phyloP scores from a whole-genome alignment of 2,888 invertebrate genomes.

The Eupeodes luniger region DNA sequence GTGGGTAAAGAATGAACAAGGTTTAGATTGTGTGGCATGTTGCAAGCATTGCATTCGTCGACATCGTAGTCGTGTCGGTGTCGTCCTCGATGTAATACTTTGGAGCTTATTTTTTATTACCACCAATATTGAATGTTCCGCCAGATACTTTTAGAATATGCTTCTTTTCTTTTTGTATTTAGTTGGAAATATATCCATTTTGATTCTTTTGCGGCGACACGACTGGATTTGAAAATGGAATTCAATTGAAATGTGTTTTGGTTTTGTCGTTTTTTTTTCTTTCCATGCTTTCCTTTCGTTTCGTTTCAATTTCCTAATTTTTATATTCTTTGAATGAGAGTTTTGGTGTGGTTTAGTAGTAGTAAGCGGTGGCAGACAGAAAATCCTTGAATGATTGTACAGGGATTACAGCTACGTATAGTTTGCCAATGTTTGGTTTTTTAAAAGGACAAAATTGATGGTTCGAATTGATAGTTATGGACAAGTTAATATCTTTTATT shows the following conservation, averaged over 20 bases:
- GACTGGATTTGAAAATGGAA: constrained; percentile 30
- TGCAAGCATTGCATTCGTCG: constrained; percentile 64
- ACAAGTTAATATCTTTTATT: neutral
- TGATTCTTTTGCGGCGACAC: constrained; percentile 58
- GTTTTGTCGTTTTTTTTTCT: neutral
- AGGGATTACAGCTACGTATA: constrained; percentile 46
- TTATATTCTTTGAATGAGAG: constrained; percentile 23
- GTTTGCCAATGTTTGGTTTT: constrained; percentile 5
- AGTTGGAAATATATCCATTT: constrained; percentile 36
- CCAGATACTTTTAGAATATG: constrained; percentile 73
- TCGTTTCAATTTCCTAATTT: constrained; percentile 73
- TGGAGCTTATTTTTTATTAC: constrained; percentile 83
- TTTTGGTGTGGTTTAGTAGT: constrained; percentile 3
- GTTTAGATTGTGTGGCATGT: constrained; percentile 60
- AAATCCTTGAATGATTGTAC: constrained; percentile 61
- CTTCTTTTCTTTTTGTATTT: constrained; percentile 25
- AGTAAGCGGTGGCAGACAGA: constrained; percentile 49
- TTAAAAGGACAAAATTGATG: constrained; percentile 51
- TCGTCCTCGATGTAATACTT: constrained; percentile 80
- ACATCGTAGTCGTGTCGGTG: no score
- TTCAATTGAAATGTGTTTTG: constrained; percentile 64
- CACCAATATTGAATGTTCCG: constrained; percentile 81
- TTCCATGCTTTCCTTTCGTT: no score
- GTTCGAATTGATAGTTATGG: constrained; percentile 44
- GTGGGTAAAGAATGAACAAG: neutral